Evolutionary conservation across 2,888 invertebrate species (phyloP).

Genomic region (Watsonalla cultraria): DNA sequence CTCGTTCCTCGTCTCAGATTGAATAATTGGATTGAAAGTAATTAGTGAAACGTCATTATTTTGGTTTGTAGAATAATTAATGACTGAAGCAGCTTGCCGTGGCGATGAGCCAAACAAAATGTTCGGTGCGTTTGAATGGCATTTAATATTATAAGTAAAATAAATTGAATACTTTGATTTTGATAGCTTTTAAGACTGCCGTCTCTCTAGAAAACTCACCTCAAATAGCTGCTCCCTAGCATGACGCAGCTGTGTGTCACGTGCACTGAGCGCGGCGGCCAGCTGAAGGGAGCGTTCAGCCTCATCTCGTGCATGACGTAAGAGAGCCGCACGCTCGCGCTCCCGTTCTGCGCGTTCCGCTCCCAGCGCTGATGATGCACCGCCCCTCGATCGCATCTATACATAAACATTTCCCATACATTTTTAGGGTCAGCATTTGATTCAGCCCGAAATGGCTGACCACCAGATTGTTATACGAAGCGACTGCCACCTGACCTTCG

Average conservation of each 20-base stretch:
- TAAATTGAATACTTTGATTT: neutral
- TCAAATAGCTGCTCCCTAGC: conserved; percentile 91
- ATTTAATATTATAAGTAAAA: too few relatives aligned
- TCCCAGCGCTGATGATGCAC: conserved; percentile 83
- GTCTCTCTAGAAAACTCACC: conserved; percentile 54
- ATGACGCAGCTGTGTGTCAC: conserved; percentile 91
- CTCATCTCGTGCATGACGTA: conserved; percentile 93
- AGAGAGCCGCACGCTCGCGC: conserved; percentile 91
- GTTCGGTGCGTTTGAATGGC: too few relatives aligned
- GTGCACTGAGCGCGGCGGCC: conserved; percentile 91
- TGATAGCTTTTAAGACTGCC: neutral
- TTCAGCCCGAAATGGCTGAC: too few relatives aligned
- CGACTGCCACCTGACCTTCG: too few relatives aligned
- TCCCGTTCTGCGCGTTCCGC: conserved; percentile 85
- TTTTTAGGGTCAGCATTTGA: too few relatives aligned
- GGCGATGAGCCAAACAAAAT: too few relatives aligned
- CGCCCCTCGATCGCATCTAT: conserved; percentile 85
- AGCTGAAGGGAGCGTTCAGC: conserved; percentile 92
- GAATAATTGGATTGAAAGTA: neutral
- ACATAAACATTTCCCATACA: conserved; percentile 9
- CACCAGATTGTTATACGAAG: too few relatives aligned
- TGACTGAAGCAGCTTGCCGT: too few relatives aligned
- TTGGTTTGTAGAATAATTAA: neutral
- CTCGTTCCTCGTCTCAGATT: neutral
- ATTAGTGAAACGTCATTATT: neutral